Evolutionary conservation across 1,140 invertebrate genomes (phyloP).

Genomic region (Drosophila guanche): DNA sequence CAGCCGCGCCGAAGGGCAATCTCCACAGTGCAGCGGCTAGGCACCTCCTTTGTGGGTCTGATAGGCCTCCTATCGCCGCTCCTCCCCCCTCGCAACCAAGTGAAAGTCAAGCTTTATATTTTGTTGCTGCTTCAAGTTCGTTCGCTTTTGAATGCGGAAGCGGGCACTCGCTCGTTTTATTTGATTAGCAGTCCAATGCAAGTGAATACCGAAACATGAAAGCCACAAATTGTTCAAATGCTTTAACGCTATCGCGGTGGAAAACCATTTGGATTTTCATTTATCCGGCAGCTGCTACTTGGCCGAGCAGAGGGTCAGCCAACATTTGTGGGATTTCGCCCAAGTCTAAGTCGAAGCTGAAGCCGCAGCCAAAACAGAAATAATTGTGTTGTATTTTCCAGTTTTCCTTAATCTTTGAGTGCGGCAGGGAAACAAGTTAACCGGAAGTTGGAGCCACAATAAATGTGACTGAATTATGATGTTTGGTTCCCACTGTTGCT

Average conservation of each 20-base stretch:
- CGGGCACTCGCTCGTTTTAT: slow-evolving; percentile 12
- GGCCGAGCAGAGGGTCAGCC: no score
- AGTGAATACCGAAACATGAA: slow-evolving; percentile 31
- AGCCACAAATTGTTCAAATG: slow-evolving; percentile 34
- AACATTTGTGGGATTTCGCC: background rate
- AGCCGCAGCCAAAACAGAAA: background rate
- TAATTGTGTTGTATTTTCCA: slow-evolving; percentile 1
- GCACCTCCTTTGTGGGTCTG: slow-evolving; percentile 62
- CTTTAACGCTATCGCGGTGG: background rate
- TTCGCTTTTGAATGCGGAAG: slow-evolving; percentile 57
- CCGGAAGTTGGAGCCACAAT: slow-evolving; percentile 71
- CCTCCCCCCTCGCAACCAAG: slow-evolving; percentile 36
- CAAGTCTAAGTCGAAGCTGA: background rate
- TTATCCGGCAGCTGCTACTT: no score
- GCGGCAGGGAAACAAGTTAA: slow-evolving; percentile 45
- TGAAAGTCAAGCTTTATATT: slow-evolving; percentile 53
- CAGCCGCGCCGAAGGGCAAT: slow-evolving; percentile 56
- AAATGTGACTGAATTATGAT: slow-evolving; percentile 78
- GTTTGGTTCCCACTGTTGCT: slow-evolving; percentile 27
- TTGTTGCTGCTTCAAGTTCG: slow-evolving; percentile 60
- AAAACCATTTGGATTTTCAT: no score
- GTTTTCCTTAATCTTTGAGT: slow-evolving; percentile 31
- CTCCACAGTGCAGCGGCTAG: slow-evolving; percentile 31
- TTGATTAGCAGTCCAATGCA: slow-evolving; percentile 43
- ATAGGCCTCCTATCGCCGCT: slow-evolving; percentile 27